Conservation (phyloP, 2,888 invertebrate genomes). For the Capitulum mitella region DNA sequence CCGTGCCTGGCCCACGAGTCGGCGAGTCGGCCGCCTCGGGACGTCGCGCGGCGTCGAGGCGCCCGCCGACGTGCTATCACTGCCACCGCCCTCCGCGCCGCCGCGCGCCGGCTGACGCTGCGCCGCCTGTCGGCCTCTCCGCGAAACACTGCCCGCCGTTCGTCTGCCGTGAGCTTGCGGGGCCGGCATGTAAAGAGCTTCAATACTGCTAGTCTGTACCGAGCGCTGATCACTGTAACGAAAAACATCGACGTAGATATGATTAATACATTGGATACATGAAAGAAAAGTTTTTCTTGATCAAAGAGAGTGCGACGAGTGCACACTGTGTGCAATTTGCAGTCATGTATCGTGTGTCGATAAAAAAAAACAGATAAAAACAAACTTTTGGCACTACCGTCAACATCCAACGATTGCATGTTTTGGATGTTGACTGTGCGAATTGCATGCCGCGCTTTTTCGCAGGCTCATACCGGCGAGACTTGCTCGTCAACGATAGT, state of each 20-base stretch:
- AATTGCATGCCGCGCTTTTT: too few species aligned
- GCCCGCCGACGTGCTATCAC: not conserved
- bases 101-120: not conserved
- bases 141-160: not conserved
- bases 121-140: not conserved
- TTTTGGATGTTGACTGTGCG: too few species aligned
- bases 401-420: too few species aligned
- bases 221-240: not conserved
- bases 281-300: not conserved
- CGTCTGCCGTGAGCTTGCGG: not conserved
- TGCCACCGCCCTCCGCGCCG: not conserved
- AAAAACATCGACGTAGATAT: not conserved
- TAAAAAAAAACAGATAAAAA: too few species aligned
- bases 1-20: not conserved
- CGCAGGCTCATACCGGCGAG: too few species aligned
- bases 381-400: too few species aligned
- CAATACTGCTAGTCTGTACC: not conserved
- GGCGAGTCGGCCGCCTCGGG: not conserved
- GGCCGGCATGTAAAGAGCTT: not conserved
- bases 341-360: too few species aligned
- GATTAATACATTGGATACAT: not conserved
- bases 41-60: not conserved
- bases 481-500: too few species aligned
- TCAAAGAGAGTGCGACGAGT: not conserved
- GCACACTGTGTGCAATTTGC: too few species aligned